Conservation (phyloP, 2,113 vertebrate genomes). For the Noturus placidus region DNA sequence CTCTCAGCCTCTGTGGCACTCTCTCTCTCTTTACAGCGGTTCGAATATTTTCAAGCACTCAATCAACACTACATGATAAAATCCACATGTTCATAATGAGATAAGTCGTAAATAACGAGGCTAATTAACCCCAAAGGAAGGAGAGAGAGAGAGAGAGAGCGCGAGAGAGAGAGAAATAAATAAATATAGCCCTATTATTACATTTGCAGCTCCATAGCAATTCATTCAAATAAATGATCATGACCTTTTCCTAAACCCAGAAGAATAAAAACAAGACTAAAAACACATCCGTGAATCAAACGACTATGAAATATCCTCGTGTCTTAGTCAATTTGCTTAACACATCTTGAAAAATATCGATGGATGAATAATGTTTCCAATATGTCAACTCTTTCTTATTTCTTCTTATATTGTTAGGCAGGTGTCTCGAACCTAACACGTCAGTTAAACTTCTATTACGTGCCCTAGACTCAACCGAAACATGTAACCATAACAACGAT, state of each 20-base stretch:
- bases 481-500: neutral
- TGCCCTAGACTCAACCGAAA: neutral
- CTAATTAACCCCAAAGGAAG: slow-evolving; percentile 67
- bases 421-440: neutral
- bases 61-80: slow-evolving; percentile 53
- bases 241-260: slow-evolving; percentile 9
- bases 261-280: slow-evolving; percentile 33
- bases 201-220: neutral
- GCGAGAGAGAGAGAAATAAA: neutral
- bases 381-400: neutral
- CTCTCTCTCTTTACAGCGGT: neutral
- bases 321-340: neutral
- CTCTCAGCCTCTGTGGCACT: neutral
- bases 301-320: neutral
- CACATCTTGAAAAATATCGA: slow-evolving; percentile 15
- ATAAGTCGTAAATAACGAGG: slow-evolving; percentile 61
- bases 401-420: neutral
- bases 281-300: neutral
- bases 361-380: slow-evolving; percentile 16
- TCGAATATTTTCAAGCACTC: neutral
- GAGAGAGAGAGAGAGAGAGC: neutral
- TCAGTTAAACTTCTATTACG: neutral
- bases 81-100: slow-evolving; percentile 56
- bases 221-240: neutral
- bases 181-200: slow-evolving; percentile 11